Base-by-base conservation (phyloP, 1,140 invertebrate genomes). In the Cherax destructor region DNA sequence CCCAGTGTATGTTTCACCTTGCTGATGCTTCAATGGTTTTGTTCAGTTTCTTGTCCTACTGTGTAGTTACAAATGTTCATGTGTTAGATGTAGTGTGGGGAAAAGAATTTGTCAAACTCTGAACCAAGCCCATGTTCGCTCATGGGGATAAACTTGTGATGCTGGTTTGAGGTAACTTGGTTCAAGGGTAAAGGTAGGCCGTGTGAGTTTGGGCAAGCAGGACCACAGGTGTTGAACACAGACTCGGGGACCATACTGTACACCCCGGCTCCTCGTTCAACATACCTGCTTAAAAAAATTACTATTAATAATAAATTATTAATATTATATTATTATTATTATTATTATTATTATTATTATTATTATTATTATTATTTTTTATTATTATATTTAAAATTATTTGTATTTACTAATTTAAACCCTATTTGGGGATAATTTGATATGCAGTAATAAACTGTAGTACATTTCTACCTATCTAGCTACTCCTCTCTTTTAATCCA, bases 51-150 rank as follows among this genome's bases (percentile, higher is more conserved):
- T 91, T 91, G 88, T 91, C 88, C 88, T 91, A 91, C 88, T 85
- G 84, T 91, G 88, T 91, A 91, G 88, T 85, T 91, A 84, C 85
- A 91, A 91, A 86, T 86, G 88, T 91, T 86, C 88, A 91, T 86
- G 88, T 91, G 88, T 91, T 91, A 91, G 88, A 91, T 91, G 88
- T 91, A 91, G 88, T 91, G 88, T 91, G 88, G 88, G 88, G 81
- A 83, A 87, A 87, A 77, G 50, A 65, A 88, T 88, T 72, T 80
- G 83, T 85, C 83, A 80, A 76, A 65, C 88, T 91, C 83, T 91
- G 81, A 91, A 79, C 88, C 88, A 80, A 91, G 88, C 72, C 83
- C 65, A 52, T 85, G 83, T 79, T 85, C 61, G 86, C 41, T 69
- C 76, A 86, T 91, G 88, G 88, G 72, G n/a, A 59, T 21, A 86